Conservation (phyloP, 2,797 vertebrate genomes). For the Lagorchestes hirsutus region DNA sequence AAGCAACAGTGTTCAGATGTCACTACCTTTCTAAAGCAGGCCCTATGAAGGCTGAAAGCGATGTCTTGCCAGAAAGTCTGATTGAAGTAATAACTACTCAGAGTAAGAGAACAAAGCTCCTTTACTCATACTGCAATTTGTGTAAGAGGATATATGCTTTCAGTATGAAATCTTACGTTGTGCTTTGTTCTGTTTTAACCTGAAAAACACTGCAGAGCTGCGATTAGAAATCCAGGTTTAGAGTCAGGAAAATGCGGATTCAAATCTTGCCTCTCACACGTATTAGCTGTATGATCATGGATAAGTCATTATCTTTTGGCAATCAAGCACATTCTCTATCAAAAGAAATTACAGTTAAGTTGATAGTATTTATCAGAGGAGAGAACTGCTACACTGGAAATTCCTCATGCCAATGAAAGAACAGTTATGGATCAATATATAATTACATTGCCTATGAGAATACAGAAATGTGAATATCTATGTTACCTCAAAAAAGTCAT, state of each 20-base stretch:
- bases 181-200: not conserved
- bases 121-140: conserved; percentile 3
- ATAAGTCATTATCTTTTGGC: not conserved
- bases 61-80: not conserved
- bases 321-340: not conserved
- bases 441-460: not conserved
- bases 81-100: conserved; percentile 10
- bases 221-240: not conserved
- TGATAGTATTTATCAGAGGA: not conserved
- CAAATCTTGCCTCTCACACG: not conserved
- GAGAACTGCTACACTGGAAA: not conserved
- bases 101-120: not conserved
- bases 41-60: conserved; percentile 21
- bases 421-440: not conserved
- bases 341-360: not conserved
- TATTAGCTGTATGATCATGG: not conserved
- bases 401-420: not conserved
- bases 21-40: not conserved
- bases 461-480: not conserved
- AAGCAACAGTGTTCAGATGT: conserved; percentile 34
- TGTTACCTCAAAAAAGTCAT: not conserved
- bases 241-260: not conserved
- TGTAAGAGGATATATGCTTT: not conserved
- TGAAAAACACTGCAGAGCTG: not conserved
- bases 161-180: conserved; percentile 1